A percentile compares a stretch with the other conserved stretches of the same genome.
Conservation (phyloP, 2,113 vertebrate genomes). For the Piaya cayana region DNA sequence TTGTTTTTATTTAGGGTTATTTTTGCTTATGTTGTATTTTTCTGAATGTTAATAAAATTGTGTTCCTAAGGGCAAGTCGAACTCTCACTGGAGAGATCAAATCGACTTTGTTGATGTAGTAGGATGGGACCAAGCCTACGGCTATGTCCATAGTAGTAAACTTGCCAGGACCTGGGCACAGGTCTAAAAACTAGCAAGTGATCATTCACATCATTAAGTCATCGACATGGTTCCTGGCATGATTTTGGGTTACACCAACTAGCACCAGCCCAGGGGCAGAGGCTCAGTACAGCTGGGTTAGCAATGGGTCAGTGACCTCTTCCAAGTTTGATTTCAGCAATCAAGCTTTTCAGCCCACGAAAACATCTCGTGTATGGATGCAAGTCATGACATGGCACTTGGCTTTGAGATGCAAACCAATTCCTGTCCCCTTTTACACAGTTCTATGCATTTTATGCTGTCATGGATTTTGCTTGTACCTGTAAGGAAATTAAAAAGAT, state of each 20-base stretch:
- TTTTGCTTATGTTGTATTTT: constrained; percentile 73
- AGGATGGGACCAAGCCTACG: not conserved
- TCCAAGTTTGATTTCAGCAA: not conserved
- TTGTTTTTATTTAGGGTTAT: constrained; percentile 65
- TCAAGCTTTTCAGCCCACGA: not conserved
- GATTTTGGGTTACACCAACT: not conserved
- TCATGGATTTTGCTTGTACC: not conserved
- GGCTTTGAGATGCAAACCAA: not conserved
- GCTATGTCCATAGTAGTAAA: not conserved
- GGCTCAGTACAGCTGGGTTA: not conserved
- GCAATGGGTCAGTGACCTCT: not conserved
- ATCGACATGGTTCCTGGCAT: not conserved
- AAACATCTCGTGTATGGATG: not conserved
- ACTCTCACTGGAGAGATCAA: not conserved
- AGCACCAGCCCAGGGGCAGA: not conserved
- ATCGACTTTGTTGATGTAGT: not conserved
- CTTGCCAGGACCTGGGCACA: not conserved
- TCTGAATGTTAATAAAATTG: constrained; percentile 50
- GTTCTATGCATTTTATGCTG: not conserved
- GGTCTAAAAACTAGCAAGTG: not conserved
- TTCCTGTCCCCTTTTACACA: not conserved
- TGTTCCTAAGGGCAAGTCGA: not conserved
- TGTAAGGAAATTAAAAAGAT: not conserved
- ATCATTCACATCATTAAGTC: not conserved
- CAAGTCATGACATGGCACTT: not conserved